These are phyloP conservation scores for Stomatorhinus ivindoensis DNA, from an alignment of 2,113 vertebrate species.

Conservation along the genomic window DNA sequence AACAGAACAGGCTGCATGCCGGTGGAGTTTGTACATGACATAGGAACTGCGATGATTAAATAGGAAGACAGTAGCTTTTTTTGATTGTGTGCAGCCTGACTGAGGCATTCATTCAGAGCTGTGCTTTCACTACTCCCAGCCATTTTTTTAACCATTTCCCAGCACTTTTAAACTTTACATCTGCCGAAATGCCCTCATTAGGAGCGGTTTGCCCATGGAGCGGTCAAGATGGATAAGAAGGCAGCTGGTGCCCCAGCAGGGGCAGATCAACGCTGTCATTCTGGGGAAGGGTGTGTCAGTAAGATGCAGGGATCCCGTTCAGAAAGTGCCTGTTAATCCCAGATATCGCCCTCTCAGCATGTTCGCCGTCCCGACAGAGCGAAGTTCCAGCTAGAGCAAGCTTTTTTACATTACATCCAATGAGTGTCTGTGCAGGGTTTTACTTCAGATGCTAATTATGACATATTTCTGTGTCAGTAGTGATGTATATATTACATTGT, in stretches of 20 bases:
- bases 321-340: background rate
- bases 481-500: background rate
- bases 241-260: background rate
- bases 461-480: background rate
- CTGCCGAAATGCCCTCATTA: background rate
- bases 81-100: background rate
- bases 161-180: background rate
- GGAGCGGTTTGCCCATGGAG: background rate
- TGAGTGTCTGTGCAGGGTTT: background rate
- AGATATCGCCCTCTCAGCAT: background rate
- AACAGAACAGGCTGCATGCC: too few species aligned
- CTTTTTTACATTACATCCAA: background rate
- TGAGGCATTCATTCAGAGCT: background rate
- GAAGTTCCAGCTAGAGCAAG: background rate
- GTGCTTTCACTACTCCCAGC: background rate
- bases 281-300: background rate
- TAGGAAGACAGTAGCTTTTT: background rate
- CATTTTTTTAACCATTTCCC: background rate
- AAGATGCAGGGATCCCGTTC: background rate
- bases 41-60: background rate
- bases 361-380: background rate
- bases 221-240: background rate
- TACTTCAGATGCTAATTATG: background rate
- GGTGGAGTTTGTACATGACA: background rate
- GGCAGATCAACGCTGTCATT: background rate